These are phyloP conservation scores for Polydrusus cervinus DNA, from an alignment of 2,888 invertebrate genomes.

Conservation along the genomic window DNA sequence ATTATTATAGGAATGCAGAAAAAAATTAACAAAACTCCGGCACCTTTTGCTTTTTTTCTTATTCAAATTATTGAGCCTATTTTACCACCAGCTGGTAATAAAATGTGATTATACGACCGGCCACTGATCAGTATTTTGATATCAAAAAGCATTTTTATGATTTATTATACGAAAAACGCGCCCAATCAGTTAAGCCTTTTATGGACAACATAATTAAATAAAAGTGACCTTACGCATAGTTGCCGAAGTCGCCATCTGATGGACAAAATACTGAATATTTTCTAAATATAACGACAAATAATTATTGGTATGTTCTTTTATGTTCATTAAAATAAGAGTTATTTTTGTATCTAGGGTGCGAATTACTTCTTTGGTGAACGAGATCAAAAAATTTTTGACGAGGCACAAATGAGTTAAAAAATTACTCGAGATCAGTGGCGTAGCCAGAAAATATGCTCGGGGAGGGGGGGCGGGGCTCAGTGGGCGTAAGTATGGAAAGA, in stretches of 20 bases:
- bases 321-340: too few species aligned
- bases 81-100: constrained; percentile 49
- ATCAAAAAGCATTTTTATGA: constrained; percentile 51
- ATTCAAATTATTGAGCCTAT: constrained; percentile 47
- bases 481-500: too few species aligned
- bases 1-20: not conserved
- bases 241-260: constrained; percentile 13
- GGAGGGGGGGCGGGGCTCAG: too few species aligned
- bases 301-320: too few species aligned
- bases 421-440: too few species aligned
- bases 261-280: not conserved
- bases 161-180: constrained; percentile 43
- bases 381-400: too few species aligned
- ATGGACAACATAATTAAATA: constrained; percentile 53
- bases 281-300: not conserved
- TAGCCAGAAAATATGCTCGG: too few species aligned
- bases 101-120: constrained; percentile 40
- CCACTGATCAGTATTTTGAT: constrained; percentile 48
- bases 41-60: not conserved
- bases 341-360: too few species aligned
- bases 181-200: constrained; percentile 53
- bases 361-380: too few species aligned
- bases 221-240: constrained; percentile 33
- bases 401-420: too few species aligned
- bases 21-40: not conserved